These are phyloP conservation scores for Pteromalus puparum DNA, from an alignment of 1,140 invertebrate species.

Conservation along the genomic window DNA sequence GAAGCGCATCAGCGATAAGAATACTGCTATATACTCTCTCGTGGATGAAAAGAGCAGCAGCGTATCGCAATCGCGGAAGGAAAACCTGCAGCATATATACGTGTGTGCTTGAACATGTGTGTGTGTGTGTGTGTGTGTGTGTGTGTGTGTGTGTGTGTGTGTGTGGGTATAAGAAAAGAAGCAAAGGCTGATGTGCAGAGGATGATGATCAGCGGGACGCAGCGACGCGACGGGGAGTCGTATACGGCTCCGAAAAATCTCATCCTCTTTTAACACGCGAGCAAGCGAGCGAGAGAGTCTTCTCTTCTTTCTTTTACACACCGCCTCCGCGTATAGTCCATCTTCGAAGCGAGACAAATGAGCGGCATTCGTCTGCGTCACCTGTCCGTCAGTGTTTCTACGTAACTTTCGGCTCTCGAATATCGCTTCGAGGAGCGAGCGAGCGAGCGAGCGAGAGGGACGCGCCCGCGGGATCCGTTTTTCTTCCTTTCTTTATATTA, in stretches of 20 bases:
- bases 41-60: background rate
- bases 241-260: conserved; percentile 13
- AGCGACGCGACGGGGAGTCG: conserved; percentile 17
- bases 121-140: background rate
- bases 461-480: conserved; percentile 39
- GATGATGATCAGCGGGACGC: conserved; percentile 11
- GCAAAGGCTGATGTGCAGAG: background rate
- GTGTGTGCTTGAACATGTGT: no score
- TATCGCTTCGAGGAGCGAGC: conserved; percentile 56
- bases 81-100: background rate
- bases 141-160: background rate
- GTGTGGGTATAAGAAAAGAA: background rate
- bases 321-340: conserved; percentile 42
- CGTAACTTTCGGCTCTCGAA: conserved; percentile 65
- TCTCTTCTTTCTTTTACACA: conserved; percentile 8
- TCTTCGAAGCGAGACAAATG: conserved; percentile 74
- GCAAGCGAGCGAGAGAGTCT: background rate
- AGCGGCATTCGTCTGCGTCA: conserved; percentile 75
- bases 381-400: conserved; percentile 72
- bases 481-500: conserved; percentile 29
- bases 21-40: no score
- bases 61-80: background rate
- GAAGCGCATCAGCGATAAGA: background rate
- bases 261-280: conserved; percentile 19
- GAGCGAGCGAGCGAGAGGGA: conserved; percentile 13